Conservation (phyloP, 2,113 vertebrate species). For the Propithecus coquereli region DNA sequence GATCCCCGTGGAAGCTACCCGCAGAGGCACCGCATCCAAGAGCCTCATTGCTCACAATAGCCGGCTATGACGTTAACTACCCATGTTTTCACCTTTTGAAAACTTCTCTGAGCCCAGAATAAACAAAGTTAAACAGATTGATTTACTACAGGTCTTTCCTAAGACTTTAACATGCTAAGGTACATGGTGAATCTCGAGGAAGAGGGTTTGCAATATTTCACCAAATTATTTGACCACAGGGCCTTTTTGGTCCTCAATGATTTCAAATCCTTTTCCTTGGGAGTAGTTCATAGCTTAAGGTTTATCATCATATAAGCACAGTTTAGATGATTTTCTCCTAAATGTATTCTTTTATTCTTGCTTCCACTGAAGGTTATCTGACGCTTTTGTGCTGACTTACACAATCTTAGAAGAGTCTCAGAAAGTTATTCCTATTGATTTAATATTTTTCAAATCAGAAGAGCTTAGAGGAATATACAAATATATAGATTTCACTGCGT, state of each 20-base stretch:
- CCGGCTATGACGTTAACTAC: neutral
- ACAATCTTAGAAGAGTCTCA: neutral
- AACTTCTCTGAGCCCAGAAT: neutral
- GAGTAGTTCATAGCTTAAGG: neutral
- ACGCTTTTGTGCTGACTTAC: neutral
- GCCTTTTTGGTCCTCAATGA: neutral
- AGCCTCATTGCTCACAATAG: neutral
- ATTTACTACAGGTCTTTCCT: neutral
- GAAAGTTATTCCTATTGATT: constrained; percentile 10
- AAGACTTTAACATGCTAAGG: neutral
- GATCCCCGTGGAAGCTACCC: neutral
- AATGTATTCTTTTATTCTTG: neutral
- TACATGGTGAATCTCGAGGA: neutral
- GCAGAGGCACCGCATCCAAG: neutral
- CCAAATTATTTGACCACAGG: neutral
- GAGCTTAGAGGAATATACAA: neutral
- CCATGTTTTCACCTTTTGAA: neutral
- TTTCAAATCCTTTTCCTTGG: constrained; percentile 8
- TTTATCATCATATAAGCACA: neutral
- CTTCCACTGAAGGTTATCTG: neutral
- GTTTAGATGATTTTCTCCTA: neutral
- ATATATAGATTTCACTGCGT: neutral
- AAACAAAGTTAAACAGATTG: neutral
- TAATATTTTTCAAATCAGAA: constrained; percentile 32
- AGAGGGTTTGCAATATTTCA: neutral